Evolutionary conservation across 1,140 invertebrate species (phyloP).

Genomic region (Diorhabda sublineata): DNA sequence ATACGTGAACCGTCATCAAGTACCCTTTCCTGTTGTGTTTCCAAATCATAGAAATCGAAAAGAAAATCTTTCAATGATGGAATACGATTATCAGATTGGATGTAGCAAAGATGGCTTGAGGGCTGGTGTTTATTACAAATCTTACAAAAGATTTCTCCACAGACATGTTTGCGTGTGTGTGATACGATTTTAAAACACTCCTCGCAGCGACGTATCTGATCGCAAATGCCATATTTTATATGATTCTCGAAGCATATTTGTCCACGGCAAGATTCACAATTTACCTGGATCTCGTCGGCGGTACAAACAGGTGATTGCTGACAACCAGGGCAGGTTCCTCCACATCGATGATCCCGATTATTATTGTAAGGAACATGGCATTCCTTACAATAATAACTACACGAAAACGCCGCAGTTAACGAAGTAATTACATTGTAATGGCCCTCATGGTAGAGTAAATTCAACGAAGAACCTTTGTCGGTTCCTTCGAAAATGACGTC

Average conservation of each 20-base stretch:
- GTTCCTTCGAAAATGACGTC: constrained; percentile 6
- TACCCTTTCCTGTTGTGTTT: no score
- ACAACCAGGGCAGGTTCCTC: constrained; percentile 7
- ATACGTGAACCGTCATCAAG: no score
- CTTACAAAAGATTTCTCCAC: constrained; percentile 7
- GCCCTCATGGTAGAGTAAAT: constrained; percentile 8
- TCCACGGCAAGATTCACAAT: no score
- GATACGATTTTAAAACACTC: neutral
- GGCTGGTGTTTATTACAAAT: neutral
- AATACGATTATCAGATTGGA: neutral
- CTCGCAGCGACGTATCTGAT: neutral
- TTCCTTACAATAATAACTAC: constrained; percentile 11
- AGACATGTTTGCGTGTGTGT: neutral
- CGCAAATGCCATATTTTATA: neutral
- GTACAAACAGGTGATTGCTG: neutral
- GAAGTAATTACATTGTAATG: neutral
- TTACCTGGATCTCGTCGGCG: neutral
- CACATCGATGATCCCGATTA: constrained; percentile 4
- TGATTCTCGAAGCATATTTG: no score
- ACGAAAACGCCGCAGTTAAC: constrained; percentile 10
- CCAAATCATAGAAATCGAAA: no score
- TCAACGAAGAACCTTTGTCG: neutral
- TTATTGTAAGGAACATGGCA: constrained; percentile 8
- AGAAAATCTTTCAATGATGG: neutral
- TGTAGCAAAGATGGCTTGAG: neutral